phyloP scores from a whole-genome alignment of 2,113 vertebrate genomes.

The Spilogale gracilis region DNA sequence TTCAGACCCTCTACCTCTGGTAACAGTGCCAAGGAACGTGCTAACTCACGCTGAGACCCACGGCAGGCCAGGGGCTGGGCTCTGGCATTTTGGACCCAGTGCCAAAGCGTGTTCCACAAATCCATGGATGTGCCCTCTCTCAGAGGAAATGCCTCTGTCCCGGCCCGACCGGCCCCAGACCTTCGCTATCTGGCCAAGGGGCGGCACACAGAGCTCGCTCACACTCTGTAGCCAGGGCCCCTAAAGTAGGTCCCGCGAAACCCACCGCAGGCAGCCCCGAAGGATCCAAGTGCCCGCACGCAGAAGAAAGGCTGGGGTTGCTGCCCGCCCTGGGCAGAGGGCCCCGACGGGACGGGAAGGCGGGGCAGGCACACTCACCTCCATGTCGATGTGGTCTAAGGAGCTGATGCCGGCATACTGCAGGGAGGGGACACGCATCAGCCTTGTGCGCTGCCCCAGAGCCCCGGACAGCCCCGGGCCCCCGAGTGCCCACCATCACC shows the following conservation, averaged over 20 bases:
- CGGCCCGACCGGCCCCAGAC: not conserved
- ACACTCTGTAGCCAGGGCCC: not conserved
- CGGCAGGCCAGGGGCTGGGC: not conserved
- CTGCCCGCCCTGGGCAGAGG: fast-evolving
- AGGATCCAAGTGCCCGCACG: not conserved
- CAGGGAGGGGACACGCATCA: not conserved
- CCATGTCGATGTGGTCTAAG: not conserved
- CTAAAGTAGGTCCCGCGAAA: not conserved
- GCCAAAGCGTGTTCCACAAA: not conserved
- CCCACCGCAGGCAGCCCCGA: not conserved
- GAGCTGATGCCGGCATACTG: constrained; percentile 74
- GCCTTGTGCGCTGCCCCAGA: not conserved
- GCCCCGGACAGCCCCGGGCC: not conserved
- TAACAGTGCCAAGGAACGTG: not conserved
- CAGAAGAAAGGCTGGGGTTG: not conserved
- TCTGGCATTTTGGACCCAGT: not conserved
- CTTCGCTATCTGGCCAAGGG: not conserved
- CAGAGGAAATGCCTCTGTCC: not conserved
- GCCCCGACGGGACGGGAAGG: fast-evolving
- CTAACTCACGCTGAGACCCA: not conserved
- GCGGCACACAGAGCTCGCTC: fast-evolving
- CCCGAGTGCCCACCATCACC: no score
- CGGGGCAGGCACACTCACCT: constrained; percentile 64
- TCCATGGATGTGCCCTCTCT: no score
- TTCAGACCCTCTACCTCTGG: not conserved